These are phyloP conservation scores for Eurypyga helias DNA, from an alignment of 2,113 vertebrate genomes.

Conservation along the genomic window DNA sequence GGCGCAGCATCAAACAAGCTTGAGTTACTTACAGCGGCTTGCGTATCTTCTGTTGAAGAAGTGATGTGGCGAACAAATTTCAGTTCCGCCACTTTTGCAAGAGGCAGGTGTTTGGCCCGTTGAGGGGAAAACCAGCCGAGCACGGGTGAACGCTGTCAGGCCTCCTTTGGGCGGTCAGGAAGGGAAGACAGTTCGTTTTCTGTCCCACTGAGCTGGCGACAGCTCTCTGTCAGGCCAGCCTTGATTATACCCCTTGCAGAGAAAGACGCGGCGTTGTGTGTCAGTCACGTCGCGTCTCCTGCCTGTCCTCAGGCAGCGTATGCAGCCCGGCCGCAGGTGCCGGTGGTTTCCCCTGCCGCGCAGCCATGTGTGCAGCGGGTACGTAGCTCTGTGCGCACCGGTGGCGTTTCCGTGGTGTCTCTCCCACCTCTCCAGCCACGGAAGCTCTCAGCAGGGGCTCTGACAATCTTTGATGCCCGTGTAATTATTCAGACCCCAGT, in stretches of 20 bases:
- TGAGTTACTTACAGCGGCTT: not conserved
- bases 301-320: not conserved
- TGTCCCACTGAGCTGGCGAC: not conserved
- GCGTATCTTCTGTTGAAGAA: not conserved
- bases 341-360: not conserved
- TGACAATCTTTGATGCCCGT: not conserved
- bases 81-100: not conserved
- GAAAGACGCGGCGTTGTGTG: not conserved
- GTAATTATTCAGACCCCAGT: not conserved
- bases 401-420: not conserved
- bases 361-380: not conserved
- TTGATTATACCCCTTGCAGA: not conserved
- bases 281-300: not conserved
- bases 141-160: not conserved
- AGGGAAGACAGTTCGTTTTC: not conserved
- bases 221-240: not conserved
- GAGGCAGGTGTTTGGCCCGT: not conserved
- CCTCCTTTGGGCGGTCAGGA: not conserved
- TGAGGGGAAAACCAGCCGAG: not conserved
- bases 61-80: not conserved
- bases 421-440: accelerated
- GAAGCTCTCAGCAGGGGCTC: not conserved
- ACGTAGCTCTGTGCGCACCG: not conserved
- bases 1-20: not conserved
- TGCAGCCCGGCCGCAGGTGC: not conserved